These are phyloP conservation scores for Resseliella maxima DNA, from an alignment of 2,888 invertebrate species.

Conservation along the genomic window DNA sequence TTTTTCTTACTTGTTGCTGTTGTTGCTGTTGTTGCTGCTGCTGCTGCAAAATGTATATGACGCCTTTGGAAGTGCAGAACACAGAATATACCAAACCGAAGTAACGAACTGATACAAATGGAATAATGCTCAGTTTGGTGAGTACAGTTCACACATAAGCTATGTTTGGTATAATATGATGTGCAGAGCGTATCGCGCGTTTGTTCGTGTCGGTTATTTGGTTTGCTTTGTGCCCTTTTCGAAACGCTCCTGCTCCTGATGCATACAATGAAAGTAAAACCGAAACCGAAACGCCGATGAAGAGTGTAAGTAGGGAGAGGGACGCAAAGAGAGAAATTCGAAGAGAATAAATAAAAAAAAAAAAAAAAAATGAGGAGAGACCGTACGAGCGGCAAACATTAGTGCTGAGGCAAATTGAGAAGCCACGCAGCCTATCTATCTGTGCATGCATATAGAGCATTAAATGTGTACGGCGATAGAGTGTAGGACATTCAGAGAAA, in stretches of 20 bases:
- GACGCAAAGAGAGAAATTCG: not conserved
- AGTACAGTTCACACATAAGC: conserved; percentile 40
- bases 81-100: conserved; percentile 11
- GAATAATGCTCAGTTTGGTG: conserved; percentile 49
- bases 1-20: no score
- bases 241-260: conserved; percentile 38
- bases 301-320: not conserved
- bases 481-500: no score
- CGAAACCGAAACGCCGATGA: not conserved
- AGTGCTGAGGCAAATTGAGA: not conserved
- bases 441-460: no score
- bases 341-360: not conserved
- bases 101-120: conserved; percentile 51
- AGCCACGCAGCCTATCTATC: conserved; percentile 11
- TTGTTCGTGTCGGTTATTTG: not conserved
- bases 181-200: not conserved
- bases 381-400: not conserved
- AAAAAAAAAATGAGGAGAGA: not conserved
- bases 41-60: conserved; percentile 12
- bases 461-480: no score
- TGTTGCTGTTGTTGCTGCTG: no score
- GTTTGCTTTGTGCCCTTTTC: not conserved
- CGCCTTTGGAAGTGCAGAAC: conserved; percentile 48
- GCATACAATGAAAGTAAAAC: conserved; percentile 53
- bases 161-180: conserved; percentile 15